Evolutionary conservation across 1,140 invertebrate genomes (phyloP), one percentile per base, ranked within the genome.

Genomic region (Orchesella cincta): DNA sequence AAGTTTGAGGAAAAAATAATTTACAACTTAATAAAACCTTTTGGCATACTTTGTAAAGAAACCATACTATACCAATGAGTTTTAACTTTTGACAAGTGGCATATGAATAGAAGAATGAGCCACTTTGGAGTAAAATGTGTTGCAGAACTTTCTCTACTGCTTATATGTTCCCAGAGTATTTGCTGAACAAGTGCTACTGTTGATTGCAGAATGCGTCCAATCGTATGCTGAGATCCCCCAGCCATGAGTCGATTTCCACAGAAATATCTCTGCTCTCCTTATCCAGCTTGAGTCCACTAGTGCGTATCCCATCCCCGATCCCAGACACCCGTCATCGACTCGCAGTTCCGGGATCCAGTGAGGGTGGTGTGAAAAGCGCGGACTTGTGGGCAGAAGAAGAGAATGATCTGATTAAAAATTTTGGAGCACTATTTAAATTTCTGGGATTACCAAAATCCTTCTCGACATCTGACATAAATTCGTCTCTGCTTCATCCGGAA

Each of bases 181-280:
- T n/a, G n/a, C n/a, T n/a, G n/a, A n/a, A n/a, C n/a, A n/a, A n/a
- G n/a, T n/a, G n/a, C n/a, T n/a, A n/a, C n/a, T 72, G 36, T 77
- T 73, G 34, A 74, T 77, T 73, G 0, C 64, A 82, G 81, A 80
- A 77, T 77, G 76, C 81, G 29, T 82, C 79, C 26, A 80, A 57
- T 75, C 76, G 81, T 29, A 91, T 93, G 85, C 86, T 93, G 26
- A 88, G 92, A 28, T 93, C 92, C 5, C 92, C 93, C 1, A 93
- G 92, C 39, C 92, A 92, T 84, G 93, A 94, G 85, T 92, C 91
- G 23, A 91, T 94, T 79, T 93, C 92, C 5, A 94, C 92, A 1
- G 93, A 94, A 84, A 84, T 94, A 35, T 93, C 92, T 0, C 85
- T 93, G 73, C 92, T 93, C 84, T 93, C 92, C 54, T 89, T 94